Conservation (phyloP, 92 coral and sea anemone species). For the Nematostella vectensis region DNA sequence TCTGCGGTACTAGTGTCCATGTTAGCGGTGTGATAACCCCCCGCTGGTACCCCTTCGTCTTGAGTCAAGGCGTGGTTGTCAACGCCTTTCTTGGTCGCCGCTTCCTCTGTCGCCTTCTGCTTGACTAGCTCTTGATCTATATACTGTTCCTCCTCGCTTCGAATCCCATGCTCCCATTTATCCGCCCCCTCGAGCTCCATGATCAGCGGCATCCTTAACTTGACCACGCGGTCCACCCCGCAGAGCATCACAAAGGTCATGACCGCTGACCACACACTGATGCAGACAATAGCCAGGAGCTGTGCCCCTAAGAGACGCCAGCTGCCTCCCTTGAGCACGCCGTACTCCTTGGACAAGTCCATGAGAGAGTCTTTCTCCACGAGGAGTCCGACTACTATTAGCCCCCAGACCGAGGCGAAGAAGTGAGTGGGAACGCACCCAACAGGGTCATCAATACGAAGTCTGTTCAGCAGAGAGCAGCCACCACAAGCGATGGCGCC, state of each 20-base stretch:
- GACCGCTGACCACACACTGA: conserved; percentile 45
- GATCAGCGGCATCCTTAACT: conserved; percentile 55
- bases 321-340: conserved; percentile 56
- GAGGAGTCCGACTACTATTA: conserved; percentile 65
- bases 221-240: conserved; percentile 25
- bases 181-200: conserved; percentile 84
- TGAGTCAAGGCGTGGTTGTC: too few species aligned
- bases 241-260: conserved; percentile 35
- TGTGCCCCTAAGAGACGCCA: conserved; percentile 66
- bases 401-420: conserved; percentile 71
- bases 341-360: conserved; percentile 37
- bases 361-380: conserved; percentile 46
- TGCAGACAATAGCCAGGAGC: conserved; percentile 24
- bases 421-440: conserved; percentile 75
- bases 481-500: conserved; percentile 61
- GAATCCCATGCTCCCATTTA: conserved; percentile 62
- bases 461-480: conserved; percentile 32
- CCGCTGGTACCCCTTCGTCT: too few species aligned
- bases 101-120: too few species aligned
- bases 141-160: not conserved
- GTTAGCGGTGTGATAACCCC: too few species aligned
- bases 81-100: too few species aligned
- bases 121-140: too few species aligned
- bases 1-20: too few species aligned
- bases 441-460: conserved; percentile 84